Evolutionary conservation across 2,888 invertebrate species (phyloP), one percentile per base, ranked within the genome.

Genomic region (Agriopis aurantiaria): DNA sequence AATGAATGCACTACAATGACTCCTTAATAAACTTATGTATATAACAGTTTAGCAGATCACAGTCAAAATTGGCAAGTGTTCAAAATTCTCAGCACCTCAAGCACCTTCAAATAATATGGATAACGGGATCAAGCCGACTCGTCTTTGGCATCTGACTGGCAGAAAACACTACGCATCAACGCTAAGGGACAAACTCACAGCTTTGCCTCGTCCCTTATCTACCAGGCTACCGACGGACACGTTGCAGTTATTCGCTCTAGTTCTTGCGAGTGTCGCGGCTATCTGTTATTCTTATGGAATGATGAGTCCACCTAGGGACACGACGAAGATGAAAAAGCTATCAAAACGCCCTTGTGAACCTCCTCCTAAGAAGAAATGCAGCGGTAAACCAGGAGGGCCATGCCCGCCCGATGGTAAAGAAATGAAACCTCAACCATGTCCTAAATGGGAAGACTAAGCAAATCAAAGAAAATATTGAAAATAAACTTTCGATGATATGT

Each of bases 91-190:
- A 14, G 17, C 17, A 57, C 5, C n/a, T 43, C 14, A 45, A 10
- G 17, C 17, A 8, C 3, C 6, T 11, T 14, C 3, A 9, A n/a
- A 6, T 45, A 71, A 57, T 12, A 73, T 75, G 72, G 23, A 53
- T 45, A 81, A 82, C 60, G 85, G 87, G 12, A 83, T 88, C 43
- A 91, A 91, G 74, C 91, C 92, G 3, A 84, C 86, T 0, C 88
- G 80, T 14, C 81, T 91, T 1, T 92, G 90, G 90, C 75, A 83
- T 46, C 72, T 79, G 2, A 90, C 89, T 1, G 82, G 88, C 0
- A 79, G 2, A 45, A 86, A 86, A 56, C 81, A 88, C 49, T 80
- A 85, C 8, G 58, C 62, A 9, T 78, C 71, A 0, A 70, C 82
- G 11, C 41, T 90, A 1, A 68, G 70, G 0, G 75, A 85, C 9